Evolutionary conservation across 2,888 invertebrate genomes (phyloP).

Genomic region (Ceratothoa steindachneri): DNA sequence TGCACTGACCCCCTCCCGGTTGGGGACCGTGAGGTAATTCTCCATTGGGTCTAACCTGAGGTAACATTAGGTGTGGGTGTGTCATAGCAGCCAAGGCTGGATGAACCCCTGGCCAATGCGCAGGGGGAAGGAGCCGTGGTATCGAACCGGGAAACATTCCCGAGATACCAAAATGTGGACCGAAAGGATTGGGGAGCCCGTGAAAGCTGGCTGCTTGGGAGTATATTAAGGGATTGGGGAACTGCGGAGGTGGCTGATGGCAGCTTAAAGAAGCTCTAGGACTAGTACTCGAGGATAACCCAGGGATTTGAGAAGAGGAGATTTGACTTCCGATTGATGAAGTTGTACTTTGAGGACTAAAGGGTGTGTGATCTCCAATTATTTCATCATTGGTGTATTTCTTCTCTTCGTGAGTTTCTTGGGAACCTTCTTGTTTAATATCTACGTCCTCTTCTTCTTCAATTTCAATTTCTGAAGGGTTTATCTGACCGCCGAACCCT

Average conservation of each 20-base stretch:
- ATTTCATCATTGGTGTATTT: constrained; percentile 9
- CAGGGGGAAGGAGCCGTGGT: constrained; percentile 39
- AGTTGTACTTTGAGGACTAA: constrained; percentile 16
- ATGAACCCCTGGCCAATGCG: constrained; percentile 49
- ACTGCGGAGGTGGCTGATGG: constrained; percentile 25
- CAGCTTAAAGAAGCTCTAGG: constrained; percentile 8
- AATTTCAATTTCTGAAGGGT: background rate
- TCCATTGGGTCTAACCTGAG: constrained; percentile 43
- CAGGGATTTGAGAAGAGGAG: background rate
- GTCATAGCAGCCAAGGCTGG: constrained; percentile 49
- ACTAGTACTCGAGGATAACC: constrained; percentile 8
- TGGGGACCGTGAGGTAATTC: constrained; percentile 43
- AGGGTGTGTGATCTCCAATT: constrained; percentile 11
- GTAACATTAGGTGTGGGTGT: constrained; percentile 54
- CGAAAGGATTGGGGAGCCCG: constrained; percentile 36
- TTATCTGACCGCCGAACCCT: constrained; percentile 21
- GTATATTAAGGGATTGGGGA: constrained; percentile 28
- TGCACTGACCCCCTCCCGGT: constrained; percentile 19
- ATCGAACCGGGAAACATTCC: constrained; percentile 39
- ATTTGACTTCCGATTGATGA: background rate
- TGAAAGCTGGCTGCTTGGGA: constrained; percentile 42
- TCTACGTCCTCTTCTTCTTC: constrained; percentile 13
- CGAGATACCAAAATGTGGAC: constrained; percentile 38
- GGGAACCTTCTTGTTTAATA: constrained; percentile 13
- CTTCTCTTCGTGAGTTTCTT: constrained; percentile 16